Evolutionary conservation across 2,797 vertebrate genomes (phyloP).

Genomic region (Eulemur rubriventer): DNA sequence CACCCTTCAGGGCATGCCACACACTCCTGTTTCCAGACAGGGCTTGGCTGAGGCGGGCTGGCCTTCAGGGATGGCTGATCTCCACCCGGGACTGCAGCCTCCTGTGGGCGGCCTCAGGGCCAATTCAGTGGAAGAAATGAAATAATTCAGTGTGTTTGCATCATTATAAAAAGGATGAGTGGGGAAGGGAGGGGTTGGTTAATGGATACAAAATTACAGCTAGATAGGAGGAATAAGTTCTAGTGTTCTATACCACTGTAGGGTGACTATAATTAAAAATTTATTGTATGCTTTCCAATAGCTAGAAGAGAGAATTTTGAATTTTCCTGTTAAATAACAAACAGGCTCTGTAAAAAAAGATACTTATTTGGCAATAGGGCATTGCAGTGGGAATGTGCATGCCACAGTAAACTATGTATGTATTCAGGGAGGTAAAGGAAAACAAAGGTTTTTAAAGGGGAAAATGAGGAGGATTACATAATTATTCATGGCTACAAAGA

Average conservation of each 20-base stretch:
- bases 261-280: not conserved
- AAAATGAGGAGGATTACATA: not conserved
- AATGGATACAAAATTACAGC: not conserved
- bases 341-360: not conserved
- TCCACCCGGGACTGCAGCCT: not conserved
- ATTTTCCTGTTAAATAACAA: not conserved
- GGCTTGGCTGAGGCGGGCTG: not conserved
- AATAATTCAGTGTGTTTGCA: not conserved
- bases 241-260: not conserved
- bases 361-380: not conserved
- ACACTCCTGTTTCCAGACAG: not conserved
- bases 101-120: not conserved
- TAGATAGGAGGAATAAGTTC: not conserved
- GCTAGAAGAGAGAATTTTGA: not conserved
- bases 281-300: not conserved
- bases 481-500: not conserved
- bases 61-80: not conserved
- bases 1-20: not conserved
- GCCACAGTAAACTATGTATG: not conserved
- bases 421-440: not conserved
- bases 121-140: not conserved
- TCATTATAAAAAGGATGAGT: not conserved
- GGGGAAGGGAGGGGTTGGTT: not conserved
- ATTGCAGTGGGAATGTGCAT: not conserved
- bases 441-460: not conserved